Evolutionary conservation across 64 coral and sea anemone species (phyloP), one percentile per base, ranked within the genome.

Genomic region (Actinia equina): DNA sequence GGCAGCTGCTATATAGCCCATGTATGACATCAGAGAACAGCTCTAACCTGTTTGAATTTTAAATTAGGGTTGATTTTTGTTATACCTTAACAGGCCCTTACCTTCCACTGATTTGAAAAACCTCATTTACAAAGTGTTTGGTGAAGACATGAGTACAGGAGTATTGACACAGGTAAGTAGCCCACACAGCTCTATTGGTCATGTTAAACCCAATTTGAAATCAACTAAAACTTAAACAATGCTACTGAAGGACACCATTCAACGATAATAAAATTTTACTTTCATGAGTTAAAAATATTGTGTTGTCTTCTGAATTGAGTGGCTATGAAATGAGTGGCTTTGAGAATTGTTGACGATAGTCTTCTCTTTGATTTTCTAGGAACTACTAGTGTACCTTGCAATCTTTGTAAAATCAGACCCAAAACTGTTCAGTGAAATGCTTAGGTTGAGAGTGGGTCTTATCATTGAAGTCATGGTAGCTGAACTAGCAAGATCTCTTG

Each of bases 401-500:
- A 94, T 92, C 42, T 98, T 98, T 88, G 93, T 94, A 2, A 77
- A 93, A 58, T 91, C 93, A 79, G 96, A 98, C 20, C 93, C 96
- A 59, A 88, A 86, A 5, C 26, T 98, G 85, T 98, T 98, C 77
- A 98, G 85, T 52, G 96, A 98, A 84, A 98, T 98, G 96, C 71
- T 98, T 7, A 89, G 96, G 25, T 82, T 98, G 55, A 83, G 96
- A 27, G 93, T 98, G 64, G 96, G 96, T 62, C 87, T 98, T 23
- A 98, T 98, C 23, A 98, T 94, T 52, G 96, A 98, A 78, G 96
- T 98, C 11, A 98, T 98, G 89, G 96, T 94, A 49, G 93, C 96
- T 13, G 96, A 98, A 71, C 49, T 98, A 59, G 96, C 92, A 19
- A 80, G 96, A n/a, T 94, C 90, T 67, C 85, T 94, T 49, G 88